These are phyloP conservation scores for Leptopilina syphax DNA, from an alignment of 2,888 invertebrate species.

Conservation along the genomic window DNA sequence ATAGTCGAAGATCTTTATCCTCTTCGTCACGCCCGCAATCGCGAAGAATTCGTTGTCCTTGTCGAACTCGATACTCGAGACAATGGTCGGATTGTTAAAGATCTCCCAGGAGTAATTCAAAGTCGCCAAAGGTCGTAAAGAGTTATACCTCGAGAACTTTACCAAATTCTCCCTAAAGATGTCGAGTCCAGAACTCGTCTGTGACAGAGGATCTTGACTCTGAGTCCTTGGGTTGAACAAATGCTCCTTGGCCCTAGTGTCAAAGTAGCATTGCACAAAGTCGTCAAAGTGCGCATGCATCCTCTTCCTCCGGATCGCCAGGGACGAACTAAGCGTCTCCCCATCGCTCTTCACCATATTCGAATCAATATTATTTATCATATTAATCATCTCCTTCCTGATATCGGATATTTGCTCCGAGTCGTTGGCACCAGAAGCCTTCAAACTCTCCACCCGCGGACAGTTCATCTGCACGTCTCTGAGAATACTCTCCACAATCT, in stretches of 20 bases:
- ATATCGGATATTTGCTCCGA: slow-evolving; percentile 79
- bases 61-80: slow-evolving; percentile 96
- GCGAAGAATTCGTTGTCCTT: slow-evolving; percentile 97
- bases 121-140: slow-evolving; percentile 89
- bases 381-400: slow-evolving; percentile 79
- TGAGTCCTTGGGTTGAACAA: slow-evolving; percentile 79
- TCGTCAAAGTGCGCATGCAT: slow-evolving; percentile 94
- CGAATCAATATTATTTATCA: slow-evolving; percentile 79
- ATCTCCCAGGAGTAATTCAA: slow-evolving; percentile 94
- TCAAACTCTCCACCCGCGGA: slow-evolving; percentile 80
- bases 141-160: slow-evolving; percentile 89
- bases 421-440: slow-evolving; percentile 77
- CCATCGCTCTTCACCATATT: slow-evolving; percentile 73
- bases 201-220: slow-evolving; percentile 55
- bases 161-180: slow-evolving; percentile 91
- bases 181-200: slow-evolving; percentile 81
- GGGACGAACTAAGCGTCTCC: slow-evolving; percentile 73
- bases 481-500: slow-evolving; percentile 84
- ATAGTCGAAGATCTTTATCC: slow-evolving; percentile 96
- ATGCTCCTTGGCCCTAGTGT: slow-evolving; percentile 85
- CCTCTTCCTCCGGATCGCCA: slow-evolving; percentile 84
- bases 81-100: slow-evolving; percentile 90
- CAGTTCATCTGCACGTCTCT: slow-evolving; percentile 80
- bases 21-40: slow-evolving; percentile 95
- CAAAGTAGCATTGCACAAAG: slow-evolving; percentile 91